These are phyloP conservation scores for Nasonia vitripennis DNA, from an alignment of 1,140 invertebrate species.

Conservation along the genomic window DNA sequence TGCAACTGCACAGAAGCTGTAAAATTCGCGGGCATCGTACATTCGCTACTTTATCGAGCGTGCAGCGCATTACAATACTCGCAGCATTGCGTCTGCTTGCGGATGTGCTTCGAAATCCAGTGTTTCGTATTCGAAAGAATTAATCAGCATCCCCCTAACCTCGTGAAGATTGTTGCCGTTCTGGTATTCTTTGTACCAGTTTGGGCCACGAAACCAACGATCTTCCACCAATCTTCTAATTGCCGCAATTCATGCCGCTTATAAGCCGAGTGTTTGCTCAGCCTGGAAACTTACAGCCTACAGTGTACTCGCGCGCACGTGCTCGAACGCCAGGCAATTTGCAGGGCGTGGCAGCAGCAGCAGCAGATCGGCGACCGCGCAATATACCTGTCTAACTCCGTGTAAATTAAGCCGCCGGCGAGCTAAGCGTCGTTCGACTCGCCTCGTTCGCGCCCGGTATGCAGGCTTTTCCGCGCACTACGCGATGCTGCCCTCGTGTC, in stretches of 20 bases:
- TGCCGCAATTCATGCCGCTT: background rate
- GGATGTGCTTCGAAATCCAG: background rate
- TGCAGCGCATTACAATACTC: constrained; percentile 4
- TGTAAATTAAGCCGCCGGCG: constrained; percentile 36
- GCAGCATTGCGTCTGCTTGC: no score
- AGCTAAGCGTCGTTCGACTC: background rate
- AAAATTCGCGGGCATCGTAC: background rate
- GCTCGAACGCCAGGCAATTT: constrained; percentile 19
- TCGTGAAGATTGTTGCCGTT: background rate
- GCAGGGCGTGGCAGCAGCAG: constrained; percentile 39
- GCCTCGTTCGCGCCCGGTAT: background rate
- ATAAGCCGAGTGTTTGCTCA: background rate
- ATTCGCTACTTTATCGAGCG: constrained; percentile 30
- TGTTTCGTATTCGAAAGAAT: background rate
- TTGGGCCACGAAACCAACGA: background rate
- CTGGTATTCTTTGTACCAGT: background rate
- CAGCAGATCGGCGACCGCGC: constrained; percentile 25
- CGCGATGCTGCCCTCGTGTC: background rate
- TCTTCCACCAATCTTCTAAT: constrained; percentile 22
- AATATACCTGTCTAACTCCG: constrained; percentile 47
- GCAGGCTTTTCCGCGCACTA: constrained; percentile 4
- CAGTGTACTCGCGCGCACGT: constrained; percentile 2
- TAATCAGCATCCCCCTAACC: background rate
- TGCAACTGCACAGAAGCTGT: background rate
- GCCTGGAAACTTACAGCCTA: background rate